phyloP scores from a whole-genome alignment of 2,797 vertebrate species.

The Acanthiza pusilla region DNA sequence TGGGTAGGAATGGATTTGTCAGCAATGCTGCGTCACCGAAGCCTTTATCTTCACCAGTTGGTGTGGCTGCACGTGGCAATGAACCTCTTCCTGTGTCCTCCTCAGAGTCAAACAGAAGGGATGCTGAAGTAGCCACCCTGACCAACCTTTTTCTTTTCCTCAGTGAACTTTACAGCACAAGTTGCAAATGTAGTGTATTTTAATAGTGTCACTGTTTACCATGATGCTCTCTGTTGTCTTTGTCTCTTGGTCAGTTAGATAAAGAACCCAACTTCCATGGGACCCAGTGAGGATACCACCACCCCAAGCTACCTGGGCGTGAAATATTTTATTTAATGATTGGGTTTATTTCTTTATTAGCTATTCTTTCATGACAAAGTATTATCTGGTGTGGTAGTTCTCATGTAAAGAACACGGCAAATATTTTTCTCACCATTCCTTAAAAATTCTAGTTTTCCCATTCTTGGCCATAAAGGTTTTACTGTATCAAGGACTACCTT shows the following conservation, averaged over 20 bases:
- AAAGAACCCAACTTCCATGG: neutral
- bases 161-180: neutral
- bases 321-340: neutral
- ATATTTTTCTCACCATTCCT: neutral
- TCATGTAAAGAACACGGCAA: neutral
- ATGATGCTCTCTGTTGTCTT: neutral
- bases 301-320: neutral
- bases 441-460: neutral
- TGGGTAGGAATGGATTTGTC: conserved; percentile 47
- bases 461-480: neutral
- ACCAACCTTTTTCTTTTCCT: neutral
- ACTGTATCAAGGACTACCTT: neutral
- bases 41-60: conserved; percentile 67
- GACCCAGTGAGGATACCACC: neutral
- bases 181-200: neutral
- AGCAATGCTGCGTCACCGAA: conserved; percentile 37
- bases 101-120: conserved; percentile 42
- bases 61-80: neutral
- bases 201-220: neutral
- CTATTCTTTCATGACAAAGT: neutral
- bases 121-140: conserved; percentile 58
- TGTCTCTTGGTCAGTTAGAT: neutral
- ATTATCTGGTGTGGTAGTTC: neutral
- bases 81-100: conserved; percentile 56
- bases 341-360: neutral